Evolutionary conservation across 2,888 invertebrate species (phyloP), one percentile per base, ranked within the genome.

Genomic region (Brachypalpus laphriformis): DNA sequence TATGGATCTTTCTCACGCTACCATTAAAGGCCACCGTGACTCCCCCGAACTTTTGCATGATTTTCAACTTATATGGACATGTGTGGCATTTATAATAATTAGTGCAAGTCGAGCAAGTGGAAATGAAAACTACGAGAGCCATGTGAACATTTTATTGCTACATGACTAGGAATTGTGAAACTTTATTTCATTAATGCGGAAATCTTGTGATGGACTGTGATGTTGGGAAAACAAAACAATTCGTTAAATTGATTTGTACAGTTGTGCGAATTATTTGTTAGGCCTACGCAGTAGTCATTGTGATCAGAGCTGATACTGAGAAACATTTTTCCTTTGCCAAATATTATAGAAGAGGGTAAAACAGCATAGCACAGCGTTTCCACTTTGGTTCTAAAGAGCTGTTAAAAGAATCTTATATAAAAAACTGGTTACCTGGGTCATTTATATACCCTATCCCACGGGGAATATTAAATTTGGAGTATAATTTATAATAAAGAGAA

Each of bases 1-100:
- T 87, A 89, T 87, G 89, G 89, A 89, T 88, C 88, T 89, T 91
- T 91, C 91, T 91, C 91, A 91, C 91, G 91, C 91, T 91, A 89
- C 87, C 88, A 88, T 77, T 85, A 77, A 83, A 88, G 89, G 88
- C 87, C 88, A 91, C 89, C 89, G 89, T 91, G 91, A 91, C 91
- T 91, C 90, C 89, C 89, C 89, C 91, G 91, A 91, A 91, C 91
- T 90, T 91, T 91, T 91, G 91, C 91, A 91, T 91, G 91, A 91
- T 91, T 91, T 91, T 87, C 87, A 81, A 65, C 81, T 76, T 66
- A 45, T 76, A 75, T 75, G 85, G 81, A 65, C 85, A 85, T 85
- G 75, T 85, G 75, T 76, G 71, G 75, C 75, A 81, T 81, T 85
- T 80, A 70, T 81, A 76, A 71, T 81, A 85, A 85, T 85, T 85